A percentile compares a stretch with the other conserved stretches of the same genome.
phyloP scores from a whole-genome alignment of 2,113 vertebrate species.

The Aspidoscelis tigris region DNA sequence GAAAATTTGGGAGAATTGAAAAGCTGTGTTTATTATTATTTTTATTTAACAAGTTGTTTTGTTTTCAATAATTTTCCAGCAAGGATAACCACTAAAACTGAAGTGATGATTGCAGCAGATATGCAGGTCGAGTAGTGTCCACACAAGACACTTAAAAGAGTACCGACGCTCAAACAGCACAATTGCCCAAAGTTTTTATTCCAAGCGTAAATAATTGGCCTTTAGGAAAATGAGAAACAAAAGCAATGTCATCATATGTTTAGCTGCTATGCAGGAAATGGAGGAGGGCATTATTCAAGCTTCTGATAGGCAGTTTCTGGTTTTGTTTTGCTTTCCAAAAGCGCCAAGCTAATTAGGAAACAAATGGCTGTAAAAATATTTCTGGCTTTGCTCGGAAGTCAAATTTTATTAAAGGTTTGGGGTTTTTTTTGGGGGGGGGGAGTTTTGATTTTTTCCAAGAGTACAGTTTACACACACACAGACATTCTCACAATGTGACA shows the following conservation, averaged over 20 bases:
- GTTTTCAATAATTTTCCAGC: slow-evolving; percentile 55
- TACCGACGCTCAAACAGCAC: slow-evolving; percentile 75
- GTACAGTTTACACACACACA: slow-evolving; percentile 83
- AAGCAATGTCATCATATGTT: slow-evolving; percentile 75
- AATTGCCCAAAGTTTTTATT: slow-evolving; percentile 72
- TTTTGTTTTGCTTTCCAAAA: slow-evolving; percentile 65
- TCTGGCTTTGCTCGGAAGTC: slow-evolving; percentile 75
- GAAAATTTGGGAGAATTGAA: slow-evolving; percentile 63
- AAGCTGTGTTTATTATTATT: slow-evolving; percentile 59
- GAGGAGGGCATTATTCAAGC: slow-evolving; percentile 82
- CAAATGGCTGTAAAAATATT: slow-evolving; percentile 75
- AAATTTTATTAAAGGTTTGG: slow-evolving; percentile 68
- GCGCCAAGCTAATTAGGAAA: slow-evolving; percentile 71
- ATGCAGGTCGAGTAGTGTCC: slow-evolving; percentile 61
- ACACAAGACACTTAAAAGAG: slow-evolving; percentile 57
- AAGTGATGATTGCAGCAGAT: slow-evolving; percentile 52
- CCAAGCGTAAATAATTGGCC: slow-evolving; percentile 80
- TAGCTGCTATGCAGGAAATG: slow-evolving; percentile 82
- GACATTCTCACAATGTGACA: slow-evolving; percentile 80
- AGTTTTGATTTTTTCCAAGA: slow-evolving; percentile 72
- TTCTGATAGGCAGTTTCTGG: slow-evolving; percentile 80
- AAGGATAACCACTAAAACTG: slow-evolving; percentile 77
- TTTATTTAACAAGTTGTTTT: slow-evolving; percentile 62
- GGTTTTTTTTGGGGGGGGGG: slow-evolving; percentile 45
- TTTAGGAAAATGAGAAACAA: slow-evolving; percentile 66